These are phyloP conservation scores for Epizoanthus ramosus DNA, from an alignment of 92 coral and sea anemone species.

Conservation along the genomic window DNA sequence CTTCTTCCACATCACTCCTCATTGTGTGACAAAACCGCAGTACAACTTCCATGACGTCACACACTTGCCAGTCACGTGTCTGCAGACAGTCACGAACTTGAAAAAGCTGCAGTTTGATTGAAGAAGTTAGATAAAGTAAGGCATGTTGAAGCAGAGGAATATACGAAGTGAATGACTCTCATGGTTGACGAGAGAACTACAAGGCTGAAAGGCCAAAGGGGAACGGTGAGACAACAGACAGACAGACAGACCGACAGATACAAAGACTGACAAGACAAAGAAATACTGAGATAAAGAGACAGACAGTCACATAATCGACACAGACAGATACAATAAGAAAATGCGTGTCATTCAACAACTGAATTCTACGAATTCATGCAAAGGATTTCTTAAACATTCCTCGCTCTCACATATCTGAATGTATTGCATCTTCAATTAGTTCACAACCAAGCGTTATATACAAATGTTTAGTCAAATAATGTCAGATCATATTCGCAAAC, in stretches of 20 bases:
- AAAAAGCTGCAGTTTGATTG: conserved; percentile 56
- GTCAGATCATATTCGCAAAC: too few relatives aligned
- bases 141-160: background rate
- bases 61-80: conserved; percentile 67
- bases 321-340: background rate
- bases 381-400: too few relatives aligned
- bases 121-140: background rate
- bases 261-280: background rate
- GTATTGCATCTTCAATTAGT: too few relatives aligned
- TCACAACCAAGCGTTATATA: too few relatives aligned
- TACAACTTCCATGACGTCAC: conserved; percentile 75
- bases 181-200: background rate
- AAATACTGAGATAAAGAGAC: background rate
- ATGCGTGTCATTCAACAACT: background rate
- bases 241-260: background rate
- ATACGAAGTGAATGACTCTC: background rate
- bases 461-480: too few relatives aligned
- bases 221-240: background rate
- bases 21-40: conserved; percentile 55
- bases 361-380: too few relatives aligned
- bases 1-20: conserved; percentile 19
- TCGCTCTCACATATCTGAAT: too few relatives aligned
- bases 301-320: background rate
- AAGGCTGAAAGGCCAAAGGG: conserved; percentile 3
- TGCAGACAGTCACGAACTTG: conserved; percentile 54